These are phyloP conservation scores for Conus ventricosus DNA, from an alignment of 1,140 invertebrate genomes.

Conservation along the genomic window DNA sequence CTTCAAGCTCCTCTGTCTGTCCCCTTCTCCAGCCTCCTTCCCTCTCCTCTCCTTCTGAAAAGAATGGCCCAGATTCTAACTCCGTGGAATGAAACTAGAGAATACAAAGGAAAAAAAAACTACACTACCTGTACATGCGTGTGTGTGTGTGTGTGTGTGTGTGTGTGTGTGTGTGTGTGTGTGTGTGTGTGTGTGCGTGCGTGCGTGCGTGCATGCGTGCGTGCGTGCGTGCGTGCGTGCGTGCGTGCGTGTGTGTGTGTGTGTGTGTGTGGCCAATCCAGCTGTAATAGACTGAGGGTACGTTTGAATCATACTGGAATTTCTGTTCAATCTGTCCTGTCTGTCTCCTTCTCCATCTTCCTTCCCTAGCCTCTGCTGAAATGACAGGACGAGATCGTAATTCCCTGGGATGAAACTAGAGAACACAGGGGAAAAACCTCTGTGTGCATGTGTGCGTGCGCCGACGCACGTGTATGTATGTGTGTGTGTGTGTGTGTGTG, in stretches of 20 bases:
- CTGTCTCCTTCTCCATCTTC: no score
- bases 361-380: no score
- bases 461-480: no score
- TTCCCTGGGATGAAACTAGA: background rate
- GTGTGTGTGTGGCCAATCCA: no score
- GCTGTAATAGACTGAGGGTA: background rate
- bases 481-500: no score
- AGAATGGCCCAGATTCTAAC: background rate
- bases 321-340: background rate
- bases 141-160: background rate
- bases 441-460: background rate
- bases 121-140: background rate
- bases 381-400: background rate
- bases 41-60: background rate
- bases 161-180: background rate
- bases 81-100: background rate
- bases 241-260: no score
- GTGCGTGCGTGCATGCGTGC: no score
- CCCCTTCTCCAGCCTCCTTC: no score
- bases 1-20: background rate
- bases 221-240: no score
- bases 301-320: background rate
- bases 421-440: background rate
- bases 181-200: no score
- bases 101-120: background rate